Conservation (phyloP, 2,797 vertebrate species). For the Halcyon badia region DNA sequence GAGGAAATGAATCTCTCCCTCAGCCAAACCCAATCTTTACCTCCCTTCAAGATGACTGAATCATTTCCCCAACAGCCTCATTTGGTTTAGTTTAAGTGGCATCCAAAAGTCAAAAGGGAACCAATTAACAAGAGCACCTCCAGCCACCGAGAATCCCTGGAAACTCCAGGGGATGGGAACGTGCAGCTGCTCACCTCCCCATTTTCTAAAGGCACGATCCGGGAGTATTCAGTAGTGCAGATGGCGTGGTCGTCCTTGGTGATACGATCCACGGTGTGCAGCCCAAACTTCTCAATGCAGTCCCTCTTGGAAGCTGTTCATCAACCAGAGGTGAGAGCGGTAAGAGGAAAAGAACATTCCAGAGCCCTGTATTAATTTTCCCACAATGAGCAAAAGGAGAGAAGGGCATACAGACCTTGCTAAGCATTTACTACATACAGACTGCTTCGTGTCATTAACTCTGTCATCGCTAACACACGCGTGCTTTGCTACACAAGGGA, state of each 20-base stretch:
- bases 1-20: background rate
- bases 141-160: background rate
- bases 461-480: background rate
- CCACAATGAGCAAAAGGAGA: background rate
- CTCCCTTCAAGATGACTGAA: background rate
- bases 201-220: slow-evolving; percentile 95
- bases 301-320: slow-evolving; percentile 92
- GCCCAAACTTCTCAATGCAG: slow-evolving; percentile 93
- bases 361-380: background rate
- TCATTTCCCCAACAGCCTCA: background rate
- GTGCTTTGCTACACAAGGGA: background rate
- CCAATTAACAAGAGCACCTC: background rate
- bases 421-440: background rate
- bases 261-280: slow-evolving; percentile 88
- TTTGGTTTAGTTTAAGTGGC: background rate
- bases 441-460: background rate
- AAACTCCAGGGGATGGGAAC: background rate
- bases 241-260: slow-evolving; percentile 85
- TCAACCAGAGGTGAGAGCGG: background rate
- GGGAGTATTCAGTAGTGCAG: slow-evolving; percentile 93
- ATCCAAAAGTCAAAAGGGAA: background rate
- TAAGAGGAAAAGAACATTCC: background rate
- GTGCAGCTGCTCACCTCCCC: slow-evolving; percentile 87
- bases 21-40: background rate
- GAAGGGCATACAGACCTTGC: background rate